A percentile compares a stretch with the other conserved stretches of the same genome.
Evolutionary conservation across 2,113 vertebrate species (phyloP).

Genomic region (Phainopepla nitens): DNA sequence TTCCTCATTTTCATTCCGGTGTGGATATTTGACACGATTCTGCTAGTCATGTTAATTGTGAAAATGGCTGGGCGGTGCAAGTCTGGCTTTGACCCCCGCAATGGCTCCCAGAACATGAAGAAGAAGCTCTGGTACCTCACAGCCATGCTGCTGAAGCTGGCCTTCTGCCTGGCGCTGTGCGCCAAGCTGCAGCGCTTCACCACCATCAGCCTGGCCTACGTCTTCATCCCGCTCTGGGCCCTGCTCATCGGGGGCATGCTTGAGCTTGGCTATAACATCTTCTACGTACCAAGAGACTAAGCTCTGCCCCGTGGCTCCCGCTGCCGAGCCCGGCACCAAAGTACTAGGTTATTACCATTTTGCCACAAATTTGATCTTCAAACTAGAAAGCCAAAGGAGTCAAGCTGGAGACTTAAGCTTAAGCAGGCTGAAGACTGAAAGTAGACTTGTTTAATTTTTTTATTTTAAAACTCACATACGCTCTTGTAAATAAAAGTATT

Average conservation of each 20-base stretch:
- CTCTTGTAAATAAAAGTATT: conserved; percentile 61
- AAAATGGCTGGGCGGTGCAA: conserved; percentile 93
- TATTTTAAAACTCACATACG: background rate
- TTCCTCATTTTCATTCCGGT: conserved; percentile 94
- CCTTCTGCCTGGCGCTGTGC: conserved; percentile 90
- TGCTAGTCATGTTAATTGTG: conserved; percentile 89
- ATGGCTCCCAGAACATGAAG: conserved; percentile 86
- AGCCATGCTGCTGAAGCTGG: conserved; percentile 89
- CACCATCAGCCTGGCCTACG: conserved; percentile 80
- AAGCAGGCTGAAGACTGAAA: background rate
- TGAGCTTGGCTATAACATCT: conserved; percentile 89
- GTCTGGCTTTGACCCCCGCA: conserved; percentile 86
- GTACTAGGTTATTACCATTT: background rate
- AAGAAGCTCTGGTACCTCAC: conserved; percentile 89
- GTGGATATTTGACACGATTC: conserved; percentile 93
- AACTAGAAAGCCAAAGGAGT: background rate
- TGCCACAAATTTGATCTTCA: conserved; percentile 2
- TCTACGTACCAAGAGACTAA: conserved; percentile 86
- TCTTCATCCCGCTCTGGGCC: conserved; percentile 91
- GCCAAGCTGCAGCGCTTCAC: conserved; percentile 86
- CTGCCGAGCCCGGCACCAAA: background rate
- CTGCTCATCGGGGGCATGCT: conserved; percentile 85
- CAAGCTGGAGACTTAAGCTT: background rate
- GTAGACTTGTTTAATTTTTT: background rate
- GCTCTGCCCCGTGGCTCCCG: background rate